Evolutionary conservation across 2,888 invertebrate genomes (phyloP), one percentile per base, ranked within the genome.

Genomic region (Hybos culiciformis): DNA sequence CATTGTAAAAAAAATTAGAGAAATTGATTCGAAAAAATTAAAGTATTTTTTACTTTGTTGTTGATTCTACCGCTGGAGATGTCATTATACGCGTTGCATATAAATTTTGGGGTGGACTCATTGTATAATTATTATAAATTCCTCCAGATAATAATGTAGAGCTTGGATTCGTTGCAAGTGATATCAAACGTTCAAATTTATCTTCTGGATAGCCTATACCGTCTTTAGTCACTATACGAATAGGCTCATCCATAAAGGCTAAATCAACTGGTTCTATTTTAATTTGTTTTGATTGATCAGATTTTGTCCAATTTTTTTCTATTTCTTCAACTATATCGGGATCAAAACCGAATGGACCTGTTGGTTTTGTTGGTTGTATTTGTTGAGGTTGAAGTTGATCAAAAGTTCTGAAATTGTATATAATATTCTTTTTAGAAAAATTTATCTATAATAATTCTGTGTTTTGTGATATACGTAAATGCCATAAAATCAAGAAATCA

Each of bases 261-360:
- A 63, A 57, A 48, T 67, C 65, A 7, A 63, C 50, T 50, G 60
- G 39, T 47, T 62, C 46, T 57, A 51, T 36, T 56, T 67, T 17
- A 62, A 69, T 51, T 57, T 66, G 31, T 56, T 68, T 42, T 68
- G 74, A 62, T 50, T 66, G 61, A 53, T 66, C 63, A 42, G 60
- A 61, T 36, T 62, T 60, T 19, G 60, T 54, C 64, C 65, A 67
- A 48, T 59, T 61, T 41, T 59, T 65, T 59, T 86, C 86, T 39
- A 86, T 71, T 52, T 75, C 74, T 23, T 77, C 75, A 51, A 86
- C 72, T 47, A 83, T 69, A 44, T 78, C 74, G 15, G 78, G 75
- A 61, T 90, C 87, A 38, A 91, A 69, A 1, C 80, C 77, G 63
- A 84, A 90, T 19, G 85, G 84, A 17, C 87, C 87, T 1, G 75